Base-by-base conservation (phyloP, 2,888 invertebrate species). In the Slavum lentiscoides region DNA sequence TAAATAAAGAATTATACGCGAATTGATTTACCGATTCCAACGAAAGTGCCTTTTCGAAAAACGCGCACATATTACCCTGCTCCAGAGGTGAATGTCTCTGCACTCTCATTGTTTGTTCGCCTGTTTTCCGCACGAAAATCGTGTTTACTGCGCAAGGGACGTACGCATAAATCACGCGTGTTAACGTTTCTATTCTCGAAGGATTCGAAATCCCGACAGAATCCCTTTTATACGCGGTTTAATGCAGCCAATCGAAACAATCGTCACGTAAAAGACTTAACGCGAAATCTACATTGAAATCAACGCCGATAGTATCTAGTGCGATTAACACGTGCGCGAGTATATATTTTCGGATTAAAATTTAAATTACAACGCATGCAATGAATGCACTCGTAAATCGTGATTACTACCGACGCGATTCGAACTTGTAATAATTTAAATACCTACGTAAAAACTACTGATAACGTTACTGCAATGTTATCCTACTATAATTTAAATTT, bases 1-100 rank as follows among this genome's bases (percentile, higher is more conserved):
- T n/a, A n/a, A n/a, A n/a, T n/a, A n/a, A n/a, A n/a, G 30, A 30
- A 30, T 30, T 30, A 30, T 62, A 73, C 37, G 53, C 30, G 37
- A 74, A 74, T 64, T 62, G 74, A 74, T 74, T 62, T 74, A 74
- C 62, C n/a, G 37, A 30, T 49, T 30, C 15, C 23, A 19, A 30
- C 49, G n/a, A 49, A 73, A 62, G n/a, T 5, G 37, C 62, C 53
- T 62, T 30, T 53, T 62, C 49, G 23, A 30, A 72, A 49, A 13
- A 49, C 49, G 49, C 49, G 13, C 49, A 13, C 11, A 49, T 49
- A 49, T 49, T 49, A 49, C 11, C 1, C 49, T 49, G 11, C 49
- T 49, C 2, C 49, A 43, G 13, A 30, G 17, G 49, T 62, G 62
- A 53, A 74, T 30, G 74, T 49, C 30, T 30, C 30, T 30, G 4